Conservation (phyloP, 1,140 invertebrate species). For the Tetraneura akinire region DNA sequence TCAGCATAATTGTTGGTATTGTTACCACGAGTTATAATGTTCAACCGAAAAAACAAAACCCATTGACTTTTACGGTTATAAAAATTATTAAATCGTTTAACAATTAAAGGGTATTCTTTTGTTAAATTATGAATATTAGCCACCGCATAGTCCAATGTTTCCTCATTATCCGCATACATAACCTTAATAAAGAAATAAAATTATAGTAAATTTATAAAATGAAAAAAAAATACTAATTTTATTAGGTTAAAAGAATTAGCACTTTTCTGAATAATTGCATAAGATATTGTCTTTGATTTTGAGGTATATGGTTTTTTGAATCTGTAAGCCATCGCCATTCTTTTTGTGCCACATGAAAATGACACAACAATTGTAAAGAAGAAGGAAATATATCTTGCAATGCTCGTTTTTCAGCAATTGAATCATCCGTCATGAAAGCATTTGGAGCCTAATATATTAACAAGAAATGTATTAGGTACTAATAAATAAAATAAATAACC, state of each 20-base stretch:
- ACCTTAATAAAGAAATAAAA: no score
- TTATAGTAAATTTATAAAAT: no score
- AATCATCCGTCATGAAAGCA: constrained; percentile 24
- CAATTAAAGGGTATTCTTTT: constrained; percentile 9
- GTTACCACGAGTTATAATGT: not conserved
- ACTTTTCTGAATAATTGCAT: constrained; percentile 24
- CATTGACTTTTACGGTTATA: constrained; percentile 19
- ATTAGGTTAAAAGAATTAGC: no score
- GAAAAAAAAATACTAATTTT: no score
- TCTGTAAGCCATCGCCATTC: constrained; percentile 36
- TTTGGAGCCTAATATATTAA: not conserved
- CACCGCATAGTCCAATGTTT: constrained; percentile 11
- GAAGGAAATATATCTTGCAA: constrained; percentile 11
- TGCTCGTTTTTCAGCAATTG: constrained; percentile 14
- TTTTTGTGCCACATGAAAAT: constrained; percentile 25
- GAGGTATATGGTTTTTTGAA: constrained; percentile 9
- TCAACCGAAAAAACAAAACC: constrained; percentile 4
- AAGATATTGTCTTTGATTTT: not conserved
- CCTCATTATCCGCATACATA: constrained; percentile 10
- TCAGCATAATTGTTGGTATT: constrained; percentile 27
- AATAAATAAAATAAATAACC: no score
- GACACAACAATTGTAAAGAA: constrained; percentile 19
- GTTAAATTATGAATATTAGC: constrained; percentile 3
- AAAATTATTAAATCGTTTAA: constrained; percentile 10
- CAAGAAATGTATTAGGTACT: no score